Evolutionary conservation across 2,797 vertebrate genomes (phyloP).

Genomic region (Liasis olivaceus): DNA sequence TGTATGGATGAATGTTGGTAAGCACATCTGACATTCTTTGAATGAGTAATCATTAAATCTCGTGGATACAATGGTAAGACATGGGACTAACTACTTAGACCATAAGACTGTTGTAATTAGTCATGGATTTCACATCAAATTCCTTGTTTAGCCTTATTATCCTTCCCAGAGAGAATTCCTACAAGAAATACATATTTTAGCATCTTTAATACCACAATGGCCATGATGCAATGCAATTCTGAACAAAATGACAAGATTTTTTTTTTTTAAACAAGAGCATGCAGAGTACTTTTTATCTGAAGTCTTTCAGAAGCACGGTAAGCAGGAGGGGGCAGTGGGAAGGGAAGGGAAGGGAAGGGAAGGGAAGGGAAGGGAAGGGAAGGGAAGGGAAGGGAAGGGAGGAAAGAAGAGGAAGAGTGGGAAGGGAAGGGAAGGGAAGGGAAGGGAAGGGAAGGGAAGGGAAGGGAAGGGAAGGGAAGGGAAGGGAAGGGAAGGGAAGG

Average conservation of each 20-base stretch:
- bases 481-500: neutral
- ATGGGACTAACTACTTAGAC: neutral
- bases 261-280: neutral
- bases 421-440: neutral
- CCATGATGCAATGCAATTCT: neutral
- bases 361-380: neutral
- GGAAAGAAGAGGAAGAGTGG: slow-evolving; percentile 37
- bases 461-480: too few species aligned
- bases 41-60: neutral
- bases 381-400: neutral
- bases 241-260: neutral
- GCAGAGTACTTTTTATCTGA: neutral
- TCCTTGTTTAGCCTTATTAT: neutral
- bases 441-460: neutral
- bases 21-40: neutral
- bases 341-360: too few species aligned
- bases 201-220: neutral
- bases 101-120: neutral
- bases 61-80: neutral
- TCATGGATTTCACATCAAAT: neutral
- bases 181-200: neutral
- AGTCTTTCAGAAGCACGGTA: neutral
- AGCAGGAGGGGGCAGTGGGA: too few species aligned
- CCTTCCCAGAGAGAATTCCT: neutral
- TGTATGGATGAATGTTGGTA: neutral